These are phyloP conservation scores for Panzeria rudis DNA, from an alignment of 2,888 invertebrate species.

Conservation along the genomic window DNA sequence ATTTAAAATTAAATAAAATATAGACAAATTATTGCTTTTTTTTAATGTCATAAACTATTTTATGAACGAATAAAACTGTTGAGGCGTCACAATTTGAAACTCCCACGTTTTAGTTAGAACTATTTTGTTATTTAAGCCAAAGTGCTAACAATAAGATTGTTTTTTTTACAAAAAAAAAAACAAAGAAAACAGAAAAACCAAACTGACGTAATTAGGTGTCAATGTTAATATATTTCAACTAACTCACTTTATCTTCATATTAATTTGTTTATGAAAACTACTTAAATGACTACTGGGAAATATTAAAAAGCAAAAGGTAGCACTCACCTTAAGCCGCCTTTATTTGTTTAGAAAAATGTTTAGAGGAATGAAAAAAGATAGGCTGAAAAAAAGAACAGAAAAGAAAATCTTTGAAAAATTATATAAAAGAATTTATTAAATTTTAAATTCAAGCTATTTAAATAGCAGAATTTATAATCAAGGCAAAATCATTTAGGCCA, in stretches of 20 bases:
- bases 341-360: no score
- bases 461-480: not conserved
- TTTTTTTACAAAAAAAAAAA: not conserved
- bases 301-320: not conserved
- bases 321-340: not conserved
- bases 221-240: not conserved
- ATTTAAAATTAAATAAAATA: conserved; percentile 11
- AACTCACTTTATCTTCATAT: not conserved
- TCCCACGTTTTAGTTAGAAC: conserved; percentile 56
- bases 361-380: not conserved
- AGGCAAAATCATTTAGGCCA: not conserved
- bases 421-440: no score
- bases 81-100: conserved; percentile 64
- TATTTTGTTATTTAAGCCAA: conserved; percentile 21
- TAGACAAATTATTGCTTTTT: conserved; percentile 45
- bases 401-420: not conserved
- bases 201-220: conserved; percentile 50
- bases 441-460: no score
- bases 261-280: not conserved
- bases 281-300: not conserved
- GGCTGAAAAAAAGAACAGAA: conserved; percentile 9
- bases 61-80: conserved; percentile 51
- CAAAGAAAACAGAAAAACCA: conserved; percentile 19
- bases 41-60: conserved; percentile 14
- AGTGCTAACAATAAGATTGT: conserved; percentile 11